Conservation (phyloP, 2,113 vertebrate genomes). For the Thomomys bottae region DNA sequence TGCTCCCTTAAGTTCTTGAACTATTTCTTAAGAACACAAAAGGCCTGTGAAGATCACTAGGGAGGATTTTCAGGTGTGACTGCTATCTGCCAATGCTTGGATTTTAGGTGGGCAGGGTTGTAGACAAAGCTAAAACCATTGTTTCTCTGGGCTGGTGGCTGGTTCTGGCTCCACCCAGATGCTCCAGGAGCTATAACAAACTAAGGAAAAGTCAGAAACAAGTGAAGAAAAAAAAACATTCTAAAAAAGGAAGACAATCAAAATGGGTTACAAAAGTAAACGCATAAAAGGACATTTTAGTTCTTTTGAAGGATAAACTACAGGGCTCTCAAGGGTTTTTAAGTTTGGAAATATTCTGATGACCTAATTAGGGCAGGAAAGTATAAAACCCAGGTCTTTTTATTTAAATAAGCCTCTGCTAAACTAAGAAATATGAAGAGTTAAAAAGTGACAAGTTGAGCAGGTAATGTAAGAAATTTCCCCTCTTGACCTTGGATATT, state of each 20-base stretch:
- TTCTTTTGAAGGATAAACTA: background rate
- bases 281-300: background rate
- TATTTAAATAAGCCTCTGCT: background rate
- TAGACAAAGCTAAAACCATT: background rate
- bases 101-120: background rate
- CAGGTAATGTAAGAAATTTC: background rate
- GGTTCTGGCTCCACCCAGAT: background rate
- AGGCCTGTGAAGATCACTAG: background rate
- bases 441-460: background rate
- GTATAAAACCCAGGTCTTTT: background rate
- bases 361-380: background rate
- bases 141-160: background rate
- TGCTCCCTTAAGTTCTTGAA: background rate
- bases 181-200: background rate
- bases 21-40: constrained; percentile 21
- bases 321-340: constrained; percentile 13
- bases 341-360: constrained; percentile 35
- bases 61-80: background rate
- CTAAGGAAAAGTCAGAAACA: constrained; percentile 5
- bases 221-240: background rate
- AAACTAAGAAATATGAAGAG: background rate
- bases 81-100: background rate
- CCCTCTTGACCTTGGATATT: background rate
- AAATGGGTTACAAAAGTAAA: background rate
- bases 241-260: background rate